These are phyloP conservation scores for Saccopteryx leptura DNA, from an alignment of 2,113 vertebrate species.

Conservation along the genomic window DNA sequence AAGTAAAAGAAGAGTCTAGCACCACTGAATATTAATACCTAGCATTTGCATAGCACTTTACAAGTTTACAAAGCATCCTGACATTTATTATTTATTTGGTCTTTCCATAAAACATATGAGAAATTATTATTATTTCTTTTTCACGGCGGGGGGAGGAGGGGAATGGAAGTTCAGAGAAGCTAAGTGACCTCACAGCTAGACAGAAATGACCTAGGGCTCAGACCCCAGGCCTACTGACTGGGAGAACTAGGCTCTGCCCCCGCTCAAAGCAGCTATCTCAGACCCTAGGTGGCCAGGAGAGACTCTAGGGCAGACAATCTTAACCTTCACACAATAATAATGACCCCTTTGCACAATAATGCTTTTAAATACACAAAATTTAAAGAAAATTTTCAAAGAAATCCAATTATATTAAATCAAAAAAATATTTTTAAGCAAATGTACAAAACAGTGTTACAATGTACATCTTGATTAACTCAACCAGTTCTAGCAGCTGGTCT, in stretches of 20 bases:
- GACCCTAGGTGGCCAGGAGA: background rate
- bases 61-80: slow-evolving; percentile 55
- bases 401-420: slow-evolving; percentile 53
- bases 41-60: slow-evolving; percentile 16
- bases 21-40: slow-evolving; percentile 25
- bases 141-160: background rate
- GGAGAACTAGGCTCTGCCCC: background rate
- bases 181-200: background rate
- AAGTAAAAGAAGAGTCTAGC: slow-evolving; percentile 16
- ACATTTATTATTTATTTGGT: slow-evolving; percentile 50
- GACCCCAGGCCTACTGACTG: background rate
- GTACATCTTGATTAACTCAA: slow-evolving; percentile 60
- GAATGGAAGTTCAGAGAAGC: slow-evolving; percentile 8
- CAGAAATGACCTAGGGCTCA: background rate
- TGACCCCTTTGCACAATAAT: background rate
- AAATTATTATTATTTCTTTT: slow-evolving; percentile 17
- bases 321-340: background rate
- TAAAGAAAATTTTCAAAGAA: slow-evolving; percentile 38
- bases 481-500: slow-evolving; percentile 28
- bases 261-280: background rate
- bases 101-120: background rate
- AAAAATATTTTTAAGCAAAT: slow-evolving; percentile 70
- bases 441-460: background rate
- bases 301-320: background rate
- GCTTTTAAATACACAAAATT: slow-evolving; percentile 60